Evolutionary conservation across 1,140 invertebrate genomes (phyloP).

Genomic region (Drosophila arawakana): DNA sequence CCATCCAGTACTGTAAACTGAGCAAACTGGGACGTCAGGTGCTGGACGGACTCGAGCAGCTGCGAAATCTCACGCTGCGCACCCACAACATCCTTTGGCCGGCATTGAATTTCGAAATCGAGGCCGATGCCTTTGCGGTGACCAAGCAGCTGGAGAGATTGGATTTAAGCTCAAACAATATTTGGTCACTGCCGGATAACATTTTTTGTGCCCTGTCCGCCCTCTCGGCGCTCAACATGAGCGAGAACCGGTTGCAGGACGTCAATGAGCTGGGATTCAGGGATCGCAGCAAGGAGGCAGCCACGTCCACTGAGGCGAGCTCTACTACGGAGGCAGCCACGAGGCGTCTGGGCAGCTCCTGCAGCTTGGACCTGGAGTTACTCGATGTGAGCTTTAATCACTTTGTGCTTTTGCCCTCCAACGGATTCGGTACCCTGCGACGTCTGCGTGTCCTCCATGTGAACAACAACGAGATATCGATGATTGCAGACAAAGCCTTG

Average conservation of each 20-base stretch:
- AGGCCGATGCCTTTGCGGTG: constrained; percentile 89
- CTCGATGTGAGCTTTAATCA: constrained; percentile 94
- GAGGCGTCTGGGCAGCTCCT: constrained; percentile 56
- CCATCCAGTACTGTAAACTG: constrained; percentile 94
- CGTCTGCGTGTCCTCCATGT: constrained; percentile 91
- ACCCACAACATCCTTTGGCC: constrained; percentile 92
- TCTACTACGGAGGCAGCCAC: constrained; percentile 60
- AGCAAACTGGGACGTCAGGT: constrained; percentile 90
- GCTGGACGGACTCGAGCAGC: constrained; percentile 89
- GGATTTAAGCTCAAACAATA: constrained; percentile 94
- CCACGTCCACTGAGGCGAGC: constrained; percentile 50
- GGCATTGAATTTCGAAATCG: constrained; percentile 91
- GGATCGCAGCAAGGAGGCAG: constrained; percentile 85
- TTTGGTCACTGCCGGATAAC: constrained; percentile 93
- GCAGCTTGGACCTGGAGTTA: constrained; percentile 90
- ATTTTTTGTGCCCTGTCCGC: constrained; percentile 93
- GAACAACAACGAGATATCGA: constrained; percentile 93
- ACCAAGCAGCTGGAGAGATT: constrained; percentile 91
- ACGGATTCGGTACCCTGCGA: constrained; percentile 91
- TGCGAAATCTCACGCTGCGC: constrained; percentile 92
- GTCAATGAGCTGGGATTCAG: constrained; percentile 92
- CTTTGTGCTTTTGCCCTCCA: constrained; percentile 91
- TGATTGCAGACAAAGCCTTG: constrained; percentile 92
- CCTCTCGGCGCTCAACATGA: constrained; percentile 91
- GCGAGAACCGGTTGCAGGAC: constrained; percentile 93